These are phyloP conservation scores for Gasterosteus aculeatus DNA, from an alignment of 2,113 vertebrate species.

Conservation along the genomic window DNA sequence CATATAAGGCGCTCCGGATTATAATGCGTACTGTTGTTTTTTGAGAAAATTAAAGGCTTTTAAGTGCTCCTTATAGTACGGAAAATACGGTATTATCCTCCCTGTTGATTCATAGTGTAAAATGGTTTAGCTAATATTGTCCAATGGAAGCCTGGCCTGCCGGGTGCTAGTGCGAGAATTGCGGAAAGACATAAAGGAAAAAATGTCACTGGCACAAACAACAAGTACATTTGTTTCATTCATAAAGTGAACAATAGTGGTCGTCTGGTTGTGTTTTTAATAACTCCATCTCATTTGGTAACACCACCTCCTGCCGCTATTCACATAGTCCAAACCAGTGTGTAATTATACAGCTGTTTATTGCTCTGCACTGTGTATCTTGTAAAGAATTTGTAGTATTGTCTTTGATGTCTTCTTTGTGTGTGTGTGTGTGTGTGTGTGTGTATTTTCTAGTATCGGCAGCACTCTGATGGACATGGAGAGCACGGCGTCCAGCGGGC, in stretches of 20 bases:
- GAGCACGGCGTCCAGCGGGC: conserved; percentile 95
- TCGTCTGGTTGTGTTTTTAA: background rate
- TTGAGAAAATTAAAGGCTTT: too few species aligned
- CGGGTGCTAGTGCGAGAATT: too few species aligned
- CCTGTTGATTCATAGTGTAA: background rate
- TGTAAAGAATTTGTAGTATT: background rate
- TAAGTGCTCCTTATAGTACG: too few species aligned
- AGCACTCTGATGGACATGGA: conserved; percentile 97
- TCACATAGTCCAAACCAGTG: background rate
- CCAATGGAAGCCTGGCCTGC: too few species aligned
- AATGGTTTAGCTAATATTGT: background rate
- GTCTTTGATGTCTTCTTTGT: background rate
- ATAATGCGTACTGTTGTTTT: too few species aligned
- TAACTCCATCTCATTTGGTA: background rate
- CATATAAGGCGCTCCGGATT: too few species aligned
- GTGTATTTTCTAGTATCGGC: conserved; percentile 84
- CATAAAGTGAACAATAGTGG: too few species aligned
- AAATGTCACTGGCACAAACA: background rate
- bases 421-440: conserved; percentile 2
- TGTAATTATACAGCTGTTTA: background rate
- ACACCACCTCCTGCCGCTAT: background rate
- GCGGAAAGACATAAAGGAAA: too few species aligned
- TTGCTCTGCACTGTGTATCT: background rate
- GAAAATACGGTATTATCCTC: too few species aligned
- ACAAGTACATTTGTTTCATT: too few species aligned